Evolutionary conservation across 2,888 invertebrate species (phyloP), one percentile per base, ranked within the genome.

Genomic region (Campoplex capitator): DNA sequence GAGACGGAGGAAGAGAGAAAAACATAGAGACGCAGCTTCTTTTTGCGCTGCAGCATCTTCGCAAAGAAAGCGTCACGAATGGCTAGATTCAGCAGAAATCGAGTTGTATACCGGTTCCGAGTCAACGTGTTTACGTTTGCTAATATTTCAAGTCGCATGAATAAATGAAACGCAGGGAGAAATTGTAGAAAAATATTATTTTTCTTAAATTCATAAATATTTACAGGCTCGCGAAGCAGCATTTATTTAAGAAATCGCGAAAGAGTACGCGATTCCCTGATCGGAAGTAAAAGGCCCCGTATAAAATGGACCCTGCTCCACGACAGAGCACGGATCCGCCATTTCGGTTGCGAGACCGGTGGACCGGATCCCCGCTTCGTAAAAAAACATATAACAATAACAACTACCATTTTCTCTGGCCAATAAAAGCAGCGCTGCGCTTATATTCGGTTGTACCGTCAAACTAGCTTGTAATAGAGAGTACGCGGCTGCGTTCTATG

Each of bases 261-360:
- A 18, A 16, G 28, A 62, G 62, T 76, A 68, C 56, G 58, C 45
- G 28, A 62, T 65, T 82, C 32, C 32, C 9, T 32, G 32, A 16
- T 62, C 67, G 18, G 28, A 68, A 56, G 70, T 76, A 82, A 74
- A 58, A 80, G 67, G 28, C 67, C 71, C 74, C 77, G 78, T 80
- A 65, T 68, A 83, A 74, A 89, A 89, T 85, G 88, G 86, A 87
- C 80, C 81, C 83, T 70, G 68, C 4, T 62, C 76, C 71, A 77
- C 38, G 4, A 6, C 23, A 70, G 65, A 70, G 79, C 80, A 4
- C 35, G 58, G 23, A 82, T 84, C 88, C 79, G 88, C 88, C 88
- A 86, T 88, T 84, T 84, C 85, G 78, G 88, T 87, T 38, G 83
- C 75, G 48, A 68, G 80, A 18, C 76, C 85, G 73, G 76, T 89